Evolutionary conservation across 2,113 vertebrate genomes (phyloP).

Genomic region (Crotalus helleri): DNA sequence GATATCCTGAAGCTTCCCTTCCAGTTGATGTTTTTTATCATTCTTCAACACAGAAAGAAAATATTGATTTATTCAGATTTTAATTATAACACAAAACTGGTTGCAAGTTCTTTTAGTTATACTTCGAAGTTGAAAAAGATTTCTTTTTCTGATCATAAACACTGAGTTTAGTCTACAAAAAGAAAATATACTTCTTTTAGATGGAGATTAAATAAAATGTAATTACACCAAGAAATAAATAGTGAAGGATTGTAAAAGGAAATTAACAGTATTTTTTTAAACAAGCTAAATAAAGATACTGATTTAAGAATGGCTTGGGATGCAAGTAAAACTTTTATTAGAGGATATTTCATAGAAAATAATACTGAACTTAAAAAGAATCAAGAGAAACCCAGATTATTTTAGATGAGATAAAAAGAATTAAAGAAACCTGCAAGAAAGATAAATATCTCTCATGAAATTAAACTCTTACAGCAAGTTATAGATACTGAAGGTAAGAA

Average conservation of each 20-base stretch:
- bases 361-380: neutral
- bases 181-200: neutral
- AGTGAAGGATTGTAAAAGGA: neutral
- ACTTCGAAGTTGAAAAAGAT: neutral
- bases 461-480: neutral
- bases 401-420: neutral
- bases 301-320: neutral
- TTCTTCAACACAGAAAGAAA: slow-evolving; percentile 71
- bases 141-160: neutral
- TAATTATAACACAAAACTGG: neutral
- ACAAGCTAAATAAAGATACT: neutral
- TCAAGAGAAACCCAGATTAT: neutral
- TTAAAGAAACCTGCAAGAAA: neutral
- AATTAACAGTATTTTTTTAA: neutral
- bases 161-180: neutral
- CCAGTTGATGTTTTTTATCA: slow-evolving; percentile 92
- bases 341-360: neutral
- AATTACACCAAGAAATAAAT: neutral
- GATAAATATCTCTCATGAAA: neutral
- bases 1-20: slow-evolving; percentile 95
- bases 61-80: neutral
- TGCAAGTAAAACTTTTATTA: neutral
- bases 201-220: neutral
- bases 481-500: neutral
- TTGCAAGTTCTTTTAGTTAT: neutral